Evolutionary conservation across 2,888 invertebrate species (phyloP), one percentile per base, ranked within the genome.

Genomic region (Chrysotoxum bicinctum): DNA sequence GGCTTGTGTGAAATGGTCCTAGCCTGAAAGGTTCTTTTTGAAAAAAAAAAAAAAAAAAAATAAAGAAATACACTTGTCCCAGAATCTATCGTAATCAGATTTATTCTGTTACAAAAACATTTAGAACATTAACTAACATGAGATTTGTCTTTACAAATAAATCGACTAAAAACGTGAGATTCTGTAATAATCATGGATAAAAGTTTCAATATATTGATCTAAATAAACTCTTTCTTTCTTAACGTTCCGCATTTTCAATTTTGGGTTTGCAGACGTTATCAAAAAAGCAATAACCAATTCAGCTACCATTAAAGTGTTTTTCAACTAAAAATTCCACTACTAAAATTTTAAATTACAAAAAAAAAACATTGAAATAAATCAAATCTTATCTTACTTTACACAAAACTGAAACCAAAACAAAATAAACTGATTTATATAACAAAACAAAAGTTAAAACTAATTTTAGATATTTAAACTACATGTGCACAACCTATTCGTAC

Each of bases 401-500:
- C 32, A 73, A 50, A 64, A 62, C 62, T 30, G 60, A 62, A 62
- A 64, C 45, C 45, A 40, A 56, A 54, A 26, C 16, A 54, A 40
- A 64, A 30, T 0, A 62, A 62, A 73, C 35, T 64, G 45, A 45
- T 8, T 35, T 50, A 43, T 12, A 30, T 7, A 14, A 12, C 12
- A 40, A 32, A n/a, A 60, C 37, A 37, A 58, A 43, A 52, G 12
- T 32, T 19, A n/a, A 48, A 69, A 52, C 8, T 40, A 64, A 58
- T 14, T 60, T 69, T 54, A 80, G 48, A 60, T 56, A 54, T 32
- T n/a, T 21, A 14, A 40, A 43, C 23, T 40, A 19, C 37, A 72
- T 82, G 77, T 82, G 82, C 82, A 82, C 82, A 82, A 82, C 52
- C 64, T 77, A 81, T 66, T 81, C 76, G 70, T 81, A 81, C 48